A percentile compares a stretch with the other conserved stretches of the same genome.
Evolutionary conservation across 2,113 vertebrate species (phyloP).

Genomic region (Brachirus orientalis): DNA sequence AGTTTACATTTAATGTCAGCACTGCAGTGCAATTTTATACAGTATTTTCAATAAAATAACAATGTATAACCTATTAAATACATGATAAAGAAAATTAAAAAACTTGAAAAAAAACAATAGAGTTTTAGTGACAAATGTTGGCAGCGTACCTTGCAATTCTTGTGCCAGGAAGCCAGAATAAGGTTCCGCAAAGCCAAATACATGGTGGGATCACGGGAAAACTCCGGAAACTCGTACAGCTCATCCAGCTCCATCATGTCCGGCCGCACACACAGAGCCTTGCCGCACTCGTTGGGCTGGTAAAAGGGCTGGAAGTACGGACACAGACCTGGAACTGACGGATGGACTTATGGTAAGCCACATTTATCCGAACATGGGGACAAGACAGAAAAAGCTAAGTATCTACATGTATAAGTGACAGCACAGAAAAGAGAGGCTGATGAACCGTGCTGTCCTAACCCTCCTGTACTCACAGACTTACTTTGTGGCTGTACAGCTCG

Average conservation of each 20-base stretch:
- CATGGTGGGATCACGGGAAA: slow-evolving; percentile 97
- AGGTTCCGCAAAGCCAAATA: slow-evolving; percentile 96
- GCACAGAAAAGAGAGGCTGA: background rate
- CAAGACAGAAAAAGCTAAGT: too few relatives aligned
- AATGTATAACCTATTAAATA: too few relatives aligned
- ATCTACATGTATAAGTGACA: too few relatives aligned
- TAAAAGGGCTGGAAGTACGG: slow-evolving; percentile 98
- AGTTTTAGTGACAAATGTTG: too few relatives aligned
- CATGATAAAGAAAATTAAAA: too few relatives aligned
- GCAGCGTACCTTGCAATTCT: slow-evolving; percentile 87
- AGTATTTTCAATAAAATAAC: too few relatives aligned
- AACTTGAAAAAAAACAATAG: too few relatives aligned
- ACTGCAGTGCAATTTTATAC: too few relatives aligned
- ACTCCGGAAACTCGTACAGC: slow-evolving; percentile 98
- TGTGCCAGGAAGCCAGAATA: slow-evolving; percentile 94
- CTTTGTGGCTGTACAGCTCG: slow-evolving; percentile 79
- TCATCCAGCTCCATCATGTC: slow-evolving; percentile 99
- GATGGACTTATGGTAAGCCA: background rate
- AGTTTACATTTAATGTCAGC: too few relatives aligned
- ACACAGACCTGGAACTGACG: slow-evolving; percentile 89
- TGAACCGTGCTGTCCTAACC: background rate
- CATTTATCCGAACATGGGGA: background rate
- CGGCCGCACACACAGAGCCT: slow-evolving; percentile 95
- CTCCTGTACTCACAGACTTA: slow-evolving; percentile 43
- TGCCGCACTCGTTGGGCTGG: slow-evolving; percentile 97